Evolutionary conservation across 2,888 invertebrate genomes (phyloP).

Genomic region (Zele albiditarsus): DNA sequence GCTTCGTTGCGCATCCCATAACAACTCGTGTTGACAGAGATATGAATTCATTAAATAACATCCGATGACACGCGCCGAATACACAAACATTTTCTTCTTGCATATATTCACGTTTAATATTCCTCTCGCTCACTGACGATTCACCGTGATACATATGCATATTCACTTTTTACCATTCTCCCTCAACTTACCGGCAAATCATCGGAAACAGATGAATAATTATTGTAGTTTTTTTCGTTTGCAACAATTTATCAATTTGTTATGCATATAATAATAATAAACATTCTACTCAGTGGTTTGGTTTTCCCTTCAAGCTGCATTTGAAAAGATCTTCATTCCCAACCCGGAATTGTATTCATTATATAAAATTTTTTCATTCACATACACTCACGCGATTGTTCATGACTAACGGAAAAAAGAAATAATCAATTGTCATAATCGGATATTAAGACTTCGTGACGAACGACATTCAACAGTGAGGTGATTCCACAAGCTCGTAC

Average conservation of each 20-base stretch:
- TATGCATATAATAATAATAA: too few relatives aligned
- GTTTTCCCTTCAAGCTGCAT: too few relatives aligned
- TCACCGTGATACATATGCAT: too few relatives aligned
- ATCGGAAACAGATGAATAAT: too few relatives aligned
- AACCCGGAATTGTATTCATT: too few relatives aligned
- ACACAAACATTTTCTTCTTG: conserved; percentile 30
- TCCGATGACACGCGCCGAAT: conserved; percentile 39
- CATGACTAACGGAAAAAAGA: conserved; percentile 4
- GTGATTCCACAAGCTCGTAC: conserved; percentile 22
- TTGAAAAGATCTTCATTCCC: too few relatives aligned
- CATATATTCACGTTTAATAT: conserved; percentile 22
- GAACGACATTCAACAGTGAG: conserved; percentile 29
- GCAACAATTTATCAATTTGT: too few relatives aligned
- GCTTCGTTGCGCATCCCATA: conserved; percentile 47
- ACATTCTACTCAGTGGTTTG: too few relatives aligned
- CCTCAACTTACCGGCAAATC: too few relatives aligned
- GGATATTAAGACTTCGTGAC: conserved; percentile 58
- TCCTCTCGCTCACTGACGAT: not conserved
- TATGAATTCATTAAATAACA: conserved; percentile 54
- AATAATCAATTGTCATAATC: conserved; percentile 61
- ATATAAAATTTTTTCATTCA: too few relatives aligned
- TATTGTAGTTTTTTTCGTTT: too few relatives aligned
- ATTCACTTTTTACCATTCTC: too few relatives aligned
- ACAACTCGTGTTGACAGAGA: conserved; percentile 51
- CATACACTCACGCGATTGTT: not conserved